A percentile compares a stretch with the other conserved stretches of the same genome.
phyloP scores from a whole-genome alignment of 2,797 vertebrate genomes.

The Falco columbarius region DNA sequence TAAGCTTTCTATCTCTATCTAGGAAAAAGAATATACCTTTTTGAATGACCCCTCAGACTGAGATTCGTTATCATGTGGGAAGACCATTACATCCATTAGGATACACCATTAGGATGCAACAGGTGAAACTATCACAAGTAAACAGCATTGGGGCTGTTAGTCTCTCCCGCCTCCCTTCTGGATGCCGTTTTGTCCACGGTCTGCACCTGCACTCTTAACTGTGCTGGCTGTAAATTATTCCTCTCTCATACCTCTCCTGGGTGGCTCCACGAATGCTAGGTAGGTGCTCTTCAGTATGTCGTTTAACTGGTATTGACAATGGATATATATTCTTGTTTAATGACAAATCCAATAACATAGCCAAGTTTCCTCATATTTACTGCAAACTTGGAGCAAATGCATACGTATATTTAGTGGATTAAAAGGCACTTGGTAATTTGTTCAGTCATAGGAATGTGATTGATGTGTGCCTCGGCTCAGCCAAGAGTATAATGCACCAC shows the following conservation, averaged over 20 bases:
- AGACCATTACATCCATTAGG: background rate
- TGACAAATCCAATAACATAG: background rate
- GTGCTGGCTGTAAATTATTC: background rate
- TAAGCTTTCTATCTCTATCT: background rate
- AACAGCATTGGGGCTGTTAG: background rate
- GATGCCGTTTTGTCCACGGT: background rate
- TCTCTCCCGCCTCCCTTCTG: background rate
- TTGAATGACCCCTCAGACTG: background rate
- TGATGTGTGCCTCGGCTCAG: background rate
- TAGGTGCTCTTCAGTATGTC: background rate
- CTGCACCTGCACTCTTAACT: background rate
- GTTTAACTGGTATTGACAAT: background rate
- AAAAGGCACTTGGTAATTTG: background rate
- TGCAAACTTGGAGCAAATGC: background rate
- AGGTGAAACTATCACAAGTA: background rate
- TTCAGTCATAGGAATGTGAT: background rate
- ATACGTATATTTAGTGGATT: background rate
- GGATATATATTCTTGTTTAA: background rate
- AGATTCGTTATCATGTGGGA: background rate
- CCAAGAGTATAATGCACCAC: background rate
- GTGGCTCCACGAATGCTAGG: background rate
- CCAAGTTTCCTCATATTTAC: background rate
- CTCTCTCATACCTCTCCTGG: background rate
- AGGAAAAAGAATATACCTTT: background rate
- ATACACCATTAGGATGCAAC: background rate